These are phyloP conservation scores for Hypomecis punctinalis DNA, from an alignment of 2,888 invertebrate genomes.

Conservation along the genomic window DNA sequence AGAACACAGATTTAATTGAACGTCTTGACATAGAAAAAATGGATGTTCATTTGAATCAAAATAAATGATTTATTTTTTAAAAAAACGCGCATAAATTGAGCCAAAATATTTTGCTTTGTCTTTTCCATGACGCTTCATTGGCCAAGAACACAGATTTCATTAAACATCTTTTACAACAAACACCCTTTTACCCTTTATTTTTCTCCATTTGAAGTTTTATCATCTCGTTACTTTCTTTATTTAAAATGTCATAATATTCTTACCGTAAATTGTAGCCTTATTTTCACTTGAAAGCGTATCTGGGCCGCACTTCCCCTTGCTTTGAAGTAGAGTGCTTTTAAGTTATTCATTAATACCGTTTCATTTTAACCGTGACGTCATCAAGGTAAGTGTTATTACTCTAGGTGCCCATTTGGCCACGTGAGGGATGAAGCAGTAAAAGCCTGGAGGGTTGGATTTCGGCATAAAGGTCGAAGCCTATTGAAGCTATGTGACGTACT, in stretches of 20 bases:
- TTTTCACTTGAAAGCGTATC: constrained; percentile 1
- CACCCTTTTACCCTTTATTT: no score
- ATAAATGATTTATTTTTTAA: no score
- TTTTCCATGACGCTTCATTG: no score
- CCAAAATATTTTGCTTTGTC: no score
- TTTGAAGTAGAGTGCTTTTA: constrained; percentile 29
- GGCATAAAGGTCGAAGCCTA: background rate
- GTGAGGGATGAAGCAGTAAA: constrained; percentile 30
- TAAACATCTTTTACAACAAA: no score
- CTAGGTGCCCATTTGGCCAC: constrained; percentile 28
- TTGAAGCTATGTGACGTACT: background rate
- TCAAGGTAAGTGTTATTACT: constrained; percentile 35
- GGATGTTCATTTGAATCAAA: no score
- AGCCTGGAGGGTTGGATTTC: constrained; percentile 23
- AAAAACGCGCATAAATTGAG: no score
- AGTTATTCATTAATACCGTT: constrained; percentile 33
- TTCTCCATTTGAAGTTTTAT: no score
- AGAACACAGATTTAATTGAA: no score
- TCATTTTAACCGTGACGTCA: constrained; percentile 37
- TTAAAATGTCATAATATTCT: background rate
- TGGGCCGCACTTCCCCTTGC: constrained; percentile 15
- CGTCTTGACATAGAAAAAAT: no score
- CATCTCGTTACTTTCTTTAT: no score
- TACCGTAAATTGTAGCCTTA: background rate
- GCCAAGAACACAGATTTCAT: no score